phyloP scores from a whole-genome alignment of 2,113 vertebrate species.

The Nothoprocta perdicaria region DNA sequence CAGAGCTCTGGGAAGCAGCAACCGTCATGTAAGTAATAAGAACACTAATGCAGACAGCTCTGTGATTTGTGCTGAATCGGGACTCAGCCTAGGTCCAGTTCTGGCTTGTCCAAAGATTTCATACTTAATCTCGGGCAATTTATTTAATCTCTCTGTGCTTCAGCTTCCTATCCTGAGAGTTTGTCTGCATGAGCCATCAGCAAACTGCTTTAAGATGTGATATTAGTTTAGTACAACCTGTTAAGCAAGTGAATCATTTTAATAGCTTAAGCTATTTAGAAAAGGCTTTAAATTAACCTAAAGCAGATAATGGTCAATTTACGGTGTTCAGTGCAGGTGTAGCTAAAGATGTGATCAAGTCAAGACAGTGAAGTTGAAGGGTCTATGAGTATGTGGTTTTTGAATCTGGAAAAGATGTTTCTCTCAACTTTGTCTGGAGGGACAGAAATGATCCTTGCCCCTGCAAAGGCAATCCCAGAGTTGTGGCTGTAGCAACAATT shows the following conservation, averaged over 20 bases:
- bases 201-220: background rate
- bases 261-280: background rate
- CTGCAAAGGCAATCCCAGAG: background rate
- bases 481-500: background rate
- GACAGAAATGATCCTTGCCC: background rate
- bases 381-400: background rate
- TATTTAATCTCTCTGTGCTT: constrained; percentile 29
- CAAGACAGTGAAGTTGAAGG: background rate
- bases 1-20: background rate
- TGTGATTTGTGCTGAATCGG: constrained; percentile 41
- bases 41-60: background rate
- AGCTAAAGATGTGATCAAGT: background rate
- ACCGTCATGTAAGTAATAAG: background rate
- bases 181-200: constrained; percentile 14
- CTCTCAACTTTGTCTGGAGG: background rate
- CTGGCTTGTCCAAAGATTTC: constrained; percentile 54
- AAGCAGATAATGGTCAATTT: background rate
- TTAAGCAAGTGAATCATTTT: background rate
- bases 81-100: constrained; percentile 33
- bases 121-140: constrained; percentile 37
- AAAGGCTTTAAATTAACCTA: background rate
- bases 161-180: background rate
- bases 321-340: background rate
- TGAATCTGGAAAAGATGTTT: background rate
- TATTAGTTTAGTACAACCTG: background rate